These are phyloP conservation scores for Stenurella melanura DNA, from an alignment of 2,888 invertebrate genomes.

Conservation along the genomic window DNA sequence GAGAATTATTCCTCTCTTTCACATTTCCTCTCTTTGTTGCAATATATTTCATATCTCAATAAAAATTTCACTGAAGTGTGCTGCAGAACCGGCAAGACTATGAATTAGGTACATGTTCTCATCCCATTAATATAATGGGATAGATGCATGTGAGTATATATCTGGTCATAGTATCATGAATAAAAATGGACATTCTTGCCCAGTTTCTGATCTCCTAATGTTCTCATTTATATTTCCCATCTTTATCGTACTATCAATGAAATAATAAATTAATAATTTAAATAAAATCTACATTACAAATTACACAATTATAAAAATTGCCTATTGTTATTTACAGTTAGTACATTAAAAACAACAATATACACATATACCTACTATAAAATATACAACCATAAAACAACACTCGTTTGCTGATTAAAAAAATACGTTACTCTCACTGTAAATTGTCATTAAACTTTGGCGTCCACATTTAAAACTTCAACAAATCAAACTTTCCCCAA, in stretches of 20 bases:
- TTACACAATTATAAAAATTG: background rate
- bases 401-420: background rate
- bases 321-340: background rate
- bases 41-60: too few relatives aligned
- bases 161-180: too few relatives aligned
- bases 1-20: too few relatives aligned
- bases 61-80: too few relatives aligned
- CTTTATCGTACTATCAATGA: background rate
- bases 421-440: slow-evolving; percentile 18
- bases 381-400: slow-evolving; percentile 2
- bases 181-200: too few relatives aligned
- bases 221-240: too few relatives aligned
- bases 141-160: too few relatives aligned
- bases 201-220: too few relatives aligned
- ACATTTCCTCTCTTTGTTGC: too few relatives aligned
- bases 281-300: background rate
- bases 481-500: slow-evolving; percentile 81
- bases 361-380: slow-evolving; percentile 3
- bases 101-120: too few relatives aligned
- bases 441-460: slow-evolving; percentile 18
- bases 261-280: slow-evolving; percentile 4
- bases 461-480: background rate
- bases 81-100: too few relatives aligned
- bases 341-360: background rate
- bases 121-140: too few relatives aligned